Base-by-base conservation (phyloP, 2,113 vertebrate genomes). In the Equus przewalskii region DNA sequence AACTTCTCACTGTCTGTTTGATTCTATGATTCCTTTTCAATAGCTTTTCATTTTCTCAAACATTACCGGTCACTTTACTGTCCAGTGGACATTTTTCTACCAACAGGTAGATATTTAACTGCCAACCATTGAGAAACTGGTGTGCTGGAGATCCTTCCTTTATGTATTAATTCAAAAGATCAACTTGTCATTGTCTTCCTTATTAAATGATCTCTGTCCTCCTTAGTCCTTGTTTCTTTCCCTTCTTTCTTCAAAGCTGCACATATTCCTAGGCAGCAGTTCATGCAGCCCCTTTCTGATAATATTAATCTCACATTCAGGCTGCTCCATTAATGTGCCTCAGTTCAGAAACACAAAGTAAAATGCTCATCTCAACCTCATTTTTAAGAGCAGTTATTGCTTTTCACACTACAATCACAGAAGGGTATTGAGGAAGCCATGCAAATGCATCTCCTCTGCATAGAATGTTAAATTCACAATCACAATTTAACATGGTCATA, bases 41-140 rank as follows among this genome's bases (percentile, higher is more conserved):
- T 95, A 95, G 86, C 88, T 98, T 97, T 98, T 98, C 78, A 98
- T 98, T 98, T 98, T 98, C 96, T 98, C 75, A 96, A 84, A 91
- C 19, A 85, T 0, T 97, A 96, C 33, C 73, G 92, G 93, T 84
- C 67, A 93, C 51, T 70, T 60, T 70, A 36, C 24, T 89, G 46
- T 84, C 51, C 73, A 96, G 85, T 70, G 73, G 95, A 88, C 76
- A 56, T 91, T 97, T 96, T 98, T 88, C 41, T 94, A 86, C 82
- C 92, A 96, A 95, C 41, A 98, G 93, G 90, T 88, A 89, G 54
- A 81, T 56, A 60, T 96, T 98, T 96, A 80, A 46, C 62, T 96
- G 26, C 67, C 24, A 83, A 10, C n/a, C 10, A 41, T 9, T 26
- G 41, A n/a, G 1, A 0, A 81, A 87, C 22, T 33, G 7, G 0